Percentiles rank a stretch among this genome's conserved stretches.
phyloP scores from a whole-genome alignment of 2,797 vertebrate species.

The Girardinus metallicus region DNA sequence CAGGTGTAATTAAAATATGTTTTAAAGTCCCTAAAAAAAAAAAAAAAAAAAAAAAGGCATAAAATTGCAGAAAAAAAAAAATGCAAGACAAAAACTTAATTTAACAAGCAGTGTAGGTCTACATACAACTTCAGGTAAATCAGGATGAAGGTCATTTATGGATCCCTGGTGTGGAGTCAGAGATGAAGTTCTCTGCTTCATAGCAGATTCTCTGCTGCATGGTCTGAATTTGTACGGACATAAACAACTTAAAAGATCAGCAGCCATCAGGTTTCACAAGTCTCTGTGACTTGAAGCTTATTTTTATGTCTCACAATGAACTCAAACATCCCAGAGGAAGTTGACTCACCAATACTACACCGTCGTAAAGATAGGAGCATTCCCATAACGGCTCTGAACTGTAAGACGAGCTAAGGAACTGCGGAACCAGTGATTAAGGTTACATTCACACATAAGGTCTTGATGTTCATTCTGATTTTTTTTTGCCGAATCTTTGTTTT shows the following conservation, averaged over 20 bases:
- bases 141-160: neutral
- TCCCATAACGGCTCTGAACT: neutral
- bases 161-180: neutral
- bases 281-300: neutral
- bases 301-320: neutral
- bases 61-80: too few relatives aligned
- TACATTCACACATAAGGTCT: too few relatives aligned
- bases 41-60: neutral
- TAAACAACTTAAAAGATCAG: neutral
- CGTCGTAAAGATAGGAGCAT: neutral
- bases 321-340: neutral
- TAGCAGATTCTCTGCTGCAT: neutral
- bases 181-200: neutral
- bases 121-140: neutral
- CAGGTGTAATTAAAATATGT: neutral
- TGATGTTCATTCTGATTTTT: too few relatives aligned
- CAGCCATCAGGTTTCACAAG: neutral
- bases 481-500: too few relatives aligned
- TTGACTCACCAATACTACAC: neutral
- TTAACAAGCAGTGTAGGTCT: neutral
- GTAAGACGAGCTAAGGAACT: neutral
- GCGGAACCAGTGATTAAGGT: neutral
- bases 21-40: neutral
- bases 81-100: neutral
- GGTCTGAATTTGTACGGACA: too few relatives aligned